These are phyloP conservation scores for Limnodromus scolopaceus DNA, from an alignment of 2,797 vertebrate genomes.

Conservation along the genomic window DNA sequence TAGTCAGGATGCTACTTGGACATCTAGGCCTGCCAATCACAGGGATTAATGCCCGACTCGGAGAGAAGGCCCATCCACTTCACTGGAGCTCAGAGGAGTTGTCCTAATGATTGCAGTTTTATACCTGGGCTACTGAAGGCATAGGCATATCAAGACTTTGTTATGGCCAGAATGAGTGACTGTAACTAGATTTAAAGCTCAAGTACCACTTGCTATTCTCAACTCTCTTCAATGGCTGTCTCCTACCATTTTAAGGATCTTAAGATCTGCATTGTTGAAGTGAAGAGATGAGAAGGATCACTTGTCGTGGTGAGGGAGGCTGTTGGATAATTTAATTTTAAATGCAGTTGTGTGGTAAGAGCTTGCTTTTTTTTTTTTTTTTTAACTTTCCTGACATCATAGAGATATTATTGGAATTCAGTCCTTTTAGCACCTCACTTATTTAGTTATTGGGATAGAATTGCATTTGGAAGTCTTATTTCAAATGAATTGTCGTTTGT, in stretches of 20 bases:
- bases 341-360: background rate
- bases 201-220: background rate
- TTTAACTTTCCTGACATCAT: background rate
- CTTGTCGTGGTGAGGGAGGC: background rate
- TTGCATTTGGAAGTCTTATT: background rate
- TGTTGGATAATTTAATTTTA: background rate
- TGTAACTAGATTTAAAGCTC: background rate
- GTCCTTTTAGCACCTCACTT: background rate
- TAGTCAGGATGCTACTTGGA: background rate
- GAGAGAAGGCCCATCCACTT: background rate
- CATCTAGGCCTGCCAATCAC: rapidly evolving
- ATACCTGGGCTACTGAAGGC: background rate
- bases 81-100: background rate
- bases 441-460: background rate
- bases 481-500: background rate
- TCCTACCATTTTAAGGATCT: background rate
- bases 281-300: background rate
- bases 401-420: background rate
- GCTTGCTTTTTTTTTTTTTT: background rate
- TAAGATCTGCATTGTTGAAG: background rate
- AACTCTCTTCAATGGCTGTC: background rate
- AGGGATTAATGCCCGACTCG: background rate
- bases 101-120: background rate
- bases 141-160: background rate
- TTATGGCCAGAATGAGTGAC: background rate